Percentiles rank a stretch among this genome's conserved stretches.
These are phyloP conservation scores for Cichladusa arquata DNA, from an alignment of 2,113 vertebrate species.

Conservation along the genomic window DNA sequence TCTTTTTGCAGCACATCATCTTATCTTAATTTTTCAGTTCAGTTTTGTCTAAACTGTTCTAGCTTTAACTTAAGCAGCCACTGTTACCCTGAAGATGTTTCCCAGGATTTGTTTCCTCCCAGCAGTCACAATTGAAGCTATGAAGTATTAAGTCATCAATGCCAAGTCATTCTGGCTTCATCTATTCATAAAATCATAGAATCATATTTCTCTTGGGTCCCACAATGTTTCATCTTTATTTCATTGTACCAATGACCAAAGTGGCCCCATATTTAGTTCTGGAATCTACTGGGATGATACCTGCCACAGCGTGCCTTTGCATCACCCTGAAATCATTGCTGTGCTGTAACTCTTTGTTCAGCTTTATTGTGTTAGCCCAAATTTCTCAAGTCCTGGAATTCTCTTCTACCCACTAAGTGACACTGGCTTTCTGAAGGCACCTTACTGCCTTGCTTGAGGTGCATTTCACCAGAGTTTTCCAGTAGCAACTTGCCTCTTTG, in stretches of 20 bases:
- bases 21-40: not conserved
- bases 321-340: not conserved
- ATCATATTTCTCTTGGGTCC: not conserved
- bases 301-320: not conserved
- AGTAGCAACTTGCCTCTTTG: not conserved
- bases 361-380: not conserved
- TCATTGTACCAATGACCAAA: not conserved
- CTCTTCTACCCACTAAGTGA: not conserved
- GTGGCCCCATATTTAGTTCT: not conserved
- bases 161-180: not conserved
- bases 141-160: not conserved
- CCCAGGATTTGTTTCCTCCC: not conserved
- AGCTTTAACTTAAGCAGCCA: not conserved
- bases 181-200: not conserved
- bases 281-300: not conserved
- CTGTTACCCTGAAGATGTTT: not conserved
- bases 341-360: not conserved
- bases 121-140: not conserved
- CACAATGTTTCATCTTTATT: not conserved
- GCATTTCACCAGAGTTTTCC: not conserved
- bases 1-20: not conserved
- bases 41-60: not conserved
- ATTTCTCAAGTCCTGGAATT: not conserved
- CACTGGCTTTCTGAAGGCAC: not conserved
- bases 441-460: not conserved